These are phyloP conservation scores for Apodemia zela DNA, from an alignment of 2,888 invertebrate species.

Conservation along the genomic window DNA sequence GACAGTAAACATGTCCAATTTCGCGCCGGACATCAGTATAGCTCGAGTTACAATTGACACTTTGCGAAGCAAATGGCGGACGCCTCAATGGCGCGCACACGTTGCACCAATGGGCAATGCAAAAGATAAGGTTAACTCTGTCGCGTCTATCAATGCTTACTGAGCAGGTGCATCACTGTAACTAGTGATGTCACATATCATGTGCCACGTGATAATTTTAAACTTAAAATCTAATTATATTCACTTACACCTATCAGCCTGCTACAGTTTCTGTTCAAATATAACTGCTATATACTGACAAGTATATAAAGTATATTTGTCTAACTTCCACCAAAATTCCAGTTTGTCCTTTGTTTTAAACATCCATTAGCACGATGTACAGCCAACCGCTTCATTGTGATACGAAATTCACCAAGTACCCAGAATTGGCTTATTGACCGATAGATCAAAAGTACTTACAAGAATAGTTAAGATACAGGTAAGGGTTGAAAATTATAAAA, in stretches of 20 bases:
- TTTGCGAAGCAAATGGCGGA: background rate
- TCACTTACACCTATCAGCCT: slow-evolving; percentile 6
- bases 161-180: background rate
- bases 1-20: no score
- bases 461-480: background rate
- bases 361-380: background rate
- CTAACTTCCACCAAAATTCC: background rate
- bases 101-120: background rate
- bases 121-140: background rate
- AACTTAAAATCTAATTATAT: slow-evolving; percentile 1
- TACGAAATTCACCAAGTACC: background rate
- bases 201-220: background rate
- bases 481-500: no score
- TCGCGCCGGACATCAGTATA: no score
- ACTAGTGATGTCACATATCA: background rate
- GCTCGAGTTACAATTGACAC: no score
- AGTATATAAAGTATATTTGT: slow-evolving; percentile 11
- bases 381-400: background rate
- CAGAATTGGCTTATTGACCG: background rate
- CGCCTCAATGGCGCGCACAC: background rate
- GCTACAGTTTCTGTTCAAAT: slow-evolving; percentile 1
- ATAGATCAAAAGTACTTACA: background rate
- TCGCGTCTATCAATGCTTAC: background rate
- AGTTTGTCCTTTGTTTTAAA: slow-evolving; percentile 1
- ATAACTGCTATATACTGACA: background rate